Evolutionary conservation across 1,140 invertebrate genomes (phyloP).

Genomic region (Hyposmocoma kahamanoa): DNA sequence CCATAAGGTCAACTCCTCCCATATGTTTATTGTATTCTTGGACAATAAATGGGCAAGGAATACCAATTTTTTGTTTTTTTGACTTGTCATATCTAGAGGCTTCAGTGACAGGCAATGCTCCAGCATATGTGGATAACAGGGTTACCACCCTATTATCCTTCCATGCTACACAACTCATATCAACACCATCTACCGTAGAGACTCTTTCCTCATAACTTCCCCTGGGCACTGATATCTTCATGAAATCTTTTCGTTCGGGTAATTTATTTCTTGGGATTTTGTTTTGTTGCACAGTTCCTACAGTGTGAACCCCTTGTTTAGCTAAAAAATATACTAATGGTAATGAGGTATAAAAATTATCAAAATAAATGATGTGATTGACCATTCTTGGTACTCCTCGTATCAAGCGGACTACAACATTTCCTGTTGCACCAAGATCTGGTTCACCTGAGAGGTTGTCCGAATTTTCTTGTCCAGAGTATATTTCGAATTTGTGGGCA

Average conservation of each 20-base stretch:
- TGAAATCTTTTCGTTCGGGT: not conserved
- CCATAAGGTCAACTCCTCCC: constrained; percentile 52
- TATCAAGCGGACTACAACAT: not conserved
- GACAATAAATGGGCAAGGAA: constrained; percentile 26
- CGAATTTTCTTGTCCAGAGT: constrained; percentile 22
- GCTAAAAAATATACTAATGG: constrained; percentile 29
- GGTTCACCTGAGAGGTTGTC: not conserved
- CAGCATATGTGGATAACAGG: constrained; percentile 22
- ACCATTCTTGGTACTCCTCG: not conserved
- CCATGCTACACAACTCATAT: not conserved
- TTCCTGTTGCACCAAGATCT: not conserved
- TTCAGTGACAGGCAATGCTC: constrained; percentile 22
- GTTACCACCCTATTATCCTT: not conserved
- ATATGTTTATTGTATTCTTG: constrained; percentile 40
- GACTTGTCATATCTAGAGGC: constrained; percentile 21
- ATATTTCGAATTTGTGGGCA: constrained; percentile 29
- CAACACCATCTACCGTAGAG: not conserved
- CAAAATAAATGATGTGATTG: constrained; percentile 14
- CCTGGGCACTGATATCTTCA: not conserved
- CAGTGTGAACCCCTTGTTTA: constrained; percentile 31
- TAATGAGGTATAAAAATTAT: constrained; percentile 35
- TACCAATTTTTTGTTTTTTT: constrained; percentile 29
- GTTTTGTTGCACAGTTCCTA: constrained; percentile 34
- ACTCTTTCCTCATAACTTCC: not conserved
- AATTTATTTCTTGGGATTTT: constrained; percentile 30